phyloP scores from a whole-genome alignment of 1,140 invertebrate genomes.

The Akabosia matsudoensis region DNA sequence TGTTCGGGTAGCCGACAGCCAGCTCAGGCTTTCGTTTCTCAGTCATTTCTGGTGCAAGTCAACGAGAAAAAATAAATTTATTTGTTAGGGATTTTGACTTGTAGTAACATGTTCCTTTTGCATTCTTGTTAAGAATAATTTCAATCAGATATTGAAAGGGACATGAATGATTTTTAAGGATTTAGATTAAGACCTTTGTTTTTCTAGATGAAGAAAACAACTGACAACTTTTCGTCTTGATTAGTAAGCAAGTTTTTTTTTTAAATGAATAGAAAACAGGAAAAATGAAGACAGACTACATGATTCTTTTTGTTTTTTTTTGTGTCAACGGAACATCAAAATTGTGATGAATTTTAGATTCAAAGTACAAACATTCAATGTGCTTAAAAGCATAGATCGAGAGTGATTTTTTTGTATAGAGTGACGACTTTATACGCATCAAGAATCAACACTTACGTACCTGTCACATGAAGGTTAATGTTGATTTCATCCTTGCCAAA shows the following conservation, averaged over 20 bases:
- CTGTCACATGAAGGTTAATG: constrained; percentile 43
- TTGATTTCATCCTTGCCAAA: constrained; percentile 39
- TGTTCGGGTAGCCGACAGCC: constrained; percentile 39
- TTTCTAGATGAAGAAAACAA: background rate
- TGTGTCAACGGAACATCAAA: background rate
- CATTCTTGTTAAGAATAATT: background rate
- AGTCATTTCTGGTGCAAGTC: constrained; percentile 39
- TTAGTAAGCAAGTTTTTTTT: background rate
- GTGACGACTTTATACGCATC: background rate
- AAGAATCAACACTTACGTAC: constrained; percentile 26
- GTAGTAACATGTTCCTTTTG: background rate
- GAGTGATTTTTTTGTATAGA: background rate
- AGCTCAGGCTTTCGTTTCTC: constrained; percentile 42
- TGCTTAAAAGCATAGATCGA: too few relatives aligned
- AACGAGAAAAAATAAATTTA: constrained; percentile 16
- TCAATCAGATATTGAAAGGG: too few relatives aligned
- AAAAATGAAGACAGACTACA: background rate
- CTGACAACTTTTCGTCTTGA: background rate
- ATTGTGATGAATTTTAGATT: background rate
- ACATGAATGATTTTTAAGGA: background rate
- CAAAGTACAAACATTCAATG: too few relatives aligned
- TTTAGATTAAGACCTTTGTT: constrained; percentile 12
- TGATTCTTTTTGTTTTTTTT: background rate
- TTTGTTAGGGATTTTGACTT: constrained; percentile 1
- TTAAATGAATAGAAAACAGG: background rate